phyloP scores from a whole-genome alignment of 2,888 invertebrate genomes.

The Macropis europaea region DNA sequence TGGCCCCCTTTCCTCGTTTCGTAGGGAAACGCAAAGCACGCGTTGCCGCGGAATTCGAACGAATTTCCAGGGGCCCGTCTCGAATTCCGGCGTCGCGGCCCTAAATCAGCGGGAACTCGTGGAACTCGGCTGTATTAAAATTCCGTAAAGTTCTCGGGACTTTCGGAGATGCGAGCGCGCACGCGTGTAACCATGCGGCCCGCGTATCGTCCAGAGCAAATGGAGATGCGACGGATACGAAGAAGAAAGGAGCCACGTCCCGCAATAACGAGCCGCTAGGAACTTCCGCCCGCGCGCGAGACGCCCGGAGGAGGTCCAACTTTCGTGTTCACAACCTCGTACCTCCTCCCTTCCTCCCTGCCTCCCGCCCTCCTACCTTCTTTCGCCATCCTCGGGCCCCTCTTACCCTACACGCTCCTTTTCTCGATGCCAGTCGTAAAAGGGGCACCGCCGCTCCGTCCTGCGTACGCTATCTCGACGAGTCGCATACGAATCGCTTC shows the following conservation, averaged over 20 bases:
- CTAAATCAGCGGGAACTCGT: too few relatives aligned
- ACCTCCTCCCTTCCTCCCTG: slow-evolving; percentile 13
- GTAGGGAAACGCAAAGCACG: too few relatives aligned
- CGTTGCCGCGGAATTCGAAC: too few relatives aligned
- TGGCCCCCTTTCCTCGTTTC: too few relatives aligned
- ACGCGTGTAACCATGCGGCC: slow-evolving; percentile 17
- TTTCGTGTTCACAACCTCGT: slow-evolving; percentile 38
- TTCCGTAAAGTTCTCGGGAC: slow-evolving; percentile 15
- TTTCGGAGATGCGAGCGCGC: slow-evolving; percentile 23
- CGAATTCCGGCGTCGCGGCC: too few relatives aligned
- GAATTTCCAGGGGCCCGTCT: too few relatives aligned
- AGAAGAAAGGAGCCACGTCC: slow-evolving; percentile 34
- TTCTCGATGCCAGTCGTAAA: slow-evolving; percentile 44
- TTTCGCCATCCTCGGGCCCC: too few relatives aligned
- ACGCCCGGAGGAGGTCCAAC: slow-evolving; percentile 18
- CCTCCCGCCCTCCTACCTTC: too few relatives aligned
- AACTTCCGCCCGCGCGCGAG: slow-evolving; percentile 45
- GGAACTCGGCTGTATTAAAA: slow-evolving; percentile 31
- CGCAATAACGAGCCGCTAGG: slow-evolving; percentile 33
- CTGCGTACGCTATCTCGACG: slow-evolving; percentile 45
- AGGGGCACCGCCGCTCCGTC: slow-evolving; percentile 47
- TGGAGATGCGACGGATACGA: slow-evolving; percentile 30
- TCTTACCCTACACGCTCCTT: neutral
- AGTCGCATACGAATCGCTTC: slow-evolving; percentile 72
- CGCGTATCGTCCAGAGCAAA: neutral